Percentiles rank a stretch among this genome's conserved stretches.
phyloP scores from a whole-genome alignment of 2,888 invertebrate genomes.

The Notodonta dromedarius region DNA sequence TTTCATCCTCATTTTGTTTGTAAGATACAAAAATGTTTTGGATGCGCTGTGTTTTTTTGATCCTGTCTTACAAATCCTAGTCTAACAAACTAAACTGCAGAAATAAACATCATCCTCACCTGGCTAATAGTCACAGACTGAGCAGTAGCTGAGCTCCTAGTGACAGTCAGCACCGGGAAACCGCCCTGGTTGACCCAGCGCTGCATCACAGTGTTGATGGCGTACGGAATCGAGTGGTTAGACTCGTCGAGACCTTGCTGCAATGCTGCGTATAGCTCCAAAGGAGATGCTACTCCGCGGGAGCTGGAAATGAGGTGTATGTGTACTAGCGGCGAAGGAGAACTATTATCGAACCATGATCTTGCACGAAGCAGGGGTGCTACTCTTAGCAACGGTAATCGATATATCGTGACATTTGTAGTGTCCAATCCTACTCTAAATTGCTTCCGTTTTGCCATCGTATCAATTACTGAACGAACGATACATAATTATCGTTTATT shows the following conservation, averaged over 20 bases:
- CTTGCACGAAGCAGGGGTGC: too few species aligned
- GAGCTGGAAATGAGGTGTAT: conserved; percentile 43
- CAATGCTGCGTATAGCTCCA: conserved; percentile 59
- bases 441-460: too few species aligned
- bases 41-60: too few species aligned
- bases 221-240: conserved; percentile 59
- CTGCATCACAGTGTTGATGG: conserved; percentile 86
- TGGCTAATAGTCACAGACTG: conserved; percentile 64
- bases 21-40: too few species aligned
- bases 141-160: conserved; percentile 66
- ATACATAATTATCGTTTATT: too few species aligned
- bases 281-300: conserved; percentile 58
- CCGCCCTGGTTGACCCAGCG: conserved; percentile 91
- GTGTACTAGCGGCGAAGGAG: too few species aligned
- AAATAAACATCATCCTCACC: conserved; percentile 49
- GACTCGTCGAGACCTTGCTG: conserved; percentile 54
- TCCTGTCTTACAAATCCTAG: neutral
- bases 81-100: neutral
- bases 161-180: conserved; percentile 88
- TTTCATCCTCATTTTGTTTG: too few species aligned
- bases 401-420: too few species aligned
- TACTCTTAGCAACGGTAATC: too few species aligned
- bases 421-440: too few species aligned
- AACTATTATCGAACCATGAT: too few species aligned
- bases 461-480: too few species aligned